Base-by-base conservation (phyloP, 2,888 invertebrate genomes). In the Meghimatium bilineatum region DNA sequence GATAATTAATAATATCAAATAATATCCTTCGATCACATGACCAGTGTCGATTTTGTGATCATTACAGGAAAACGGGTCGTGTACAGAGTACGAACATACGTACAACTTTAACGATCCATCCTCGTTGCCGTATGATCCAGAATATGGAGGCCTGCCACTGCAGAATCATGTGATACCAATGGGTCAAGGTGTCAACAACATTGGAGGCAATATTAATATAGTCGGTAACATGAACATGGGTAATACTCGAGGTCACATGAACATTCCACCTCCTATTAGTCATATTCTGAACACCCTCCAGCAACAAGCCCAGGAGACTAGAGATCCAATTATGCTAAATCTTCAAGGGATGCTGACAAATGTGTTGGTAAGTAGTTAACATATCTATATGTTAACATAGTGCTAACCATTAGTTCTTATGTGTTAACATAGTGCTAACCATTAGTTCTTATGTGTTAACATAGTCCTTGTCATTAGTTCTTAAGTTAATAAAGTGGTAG, bases 261-360 rank as follows among this genome's bases (percentile, higher is more conserved):
- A 86, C 44, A 86, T 92, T 60, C 91, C 91, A 1, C 91, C 91
- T 63, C 91, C 91, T 26, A 76, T 92, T 23, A 89, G 90, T 32
- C 89, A 88, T 71, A 86, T 92, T 56, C 85, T 92, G 44, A 87
- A 88, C 36, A 88, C 89, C 52, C 84, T 91, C 63, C 90, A 90
- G 85, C 89, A 87, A 32, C 87, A 88, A 52, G 84, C 86, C 3
- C 80, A 83, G 56, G 86, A 88, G 76, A 85, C 86, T 23, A 83
- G 87, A 60, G 87, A 86, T 29, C 86, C 87, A 12, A 82, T 87
- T 14, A 86, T 88, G 79, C 86, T 87, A 14, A 90, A 90, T 74
- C 88, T 91, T 6, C 91, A 91, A 85, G 90, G 89, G 75, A 89
- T 91, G 52, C 83, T 91, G 34, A 85, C 89, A 36, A 88, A 88